Base-by-base conservation (phyloP, 2,888 invertebrate species). In the Opisthograptis luteolata region DNA sequence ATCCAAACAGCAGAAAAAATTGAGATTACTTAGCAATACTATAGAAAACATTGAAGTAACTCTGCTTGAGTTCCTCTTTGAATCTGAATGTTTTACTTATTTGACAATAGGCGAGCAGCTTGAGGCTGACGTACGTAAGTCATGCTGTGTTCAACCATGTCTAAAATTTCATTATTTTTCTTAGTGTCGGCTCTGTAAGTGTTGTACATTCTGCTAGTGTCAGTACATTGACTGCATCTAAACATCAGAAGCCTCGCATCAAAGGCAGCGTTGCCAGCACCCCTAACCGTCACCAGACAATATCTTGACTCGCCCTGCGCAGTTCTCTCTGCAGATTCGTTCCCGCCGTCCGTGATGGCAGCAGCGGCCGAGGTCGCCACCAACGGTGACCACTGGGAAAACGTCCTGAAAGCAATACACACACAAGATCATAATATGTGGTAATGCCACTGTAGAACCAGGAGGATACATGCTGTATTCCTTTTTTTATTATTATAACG, bases 331-430 rank as follows among this genome's bases (percentile, higher is more conserved):
- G 68, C 91, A 91, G 91, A 90, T 91, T 60, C 69, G 80, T 77
- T 81, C 77, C 84, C 84, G 85, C 75, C 84, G 51, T 62, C 83
- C 35, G 83, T 84, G 60, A 91, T 70, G 57, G 92, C 88, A 66
- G 92, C 92, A 71, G 92, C 93, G 76, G 84, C 84, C 79, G 92
- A 93, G 78, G 93, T 93, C 75, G 92, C 93, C 79, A 82, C 87
- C 85, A 92, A 92, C 85, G 93, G 93, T 74, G 93, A 93, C 90
- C 92, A 91, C 81, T 93, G 92, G 91, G 93, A 93, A 92, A 92
- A 92, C 87, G 92, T 92, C 84, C 92, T 93, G 91, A 91, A 90
- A 87, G 82, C 89, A 63, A 87, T 89, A 68, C 86, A 87, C 79
- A 79, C 87, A 81, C 90, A 89, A 87, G 89, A 91, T 68, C 85